These are phyloP conservation scores for Rynchops niger DNA, from an alignment of 2,113 vertebrate genomes.

Conservation along the genomic window DNA sequence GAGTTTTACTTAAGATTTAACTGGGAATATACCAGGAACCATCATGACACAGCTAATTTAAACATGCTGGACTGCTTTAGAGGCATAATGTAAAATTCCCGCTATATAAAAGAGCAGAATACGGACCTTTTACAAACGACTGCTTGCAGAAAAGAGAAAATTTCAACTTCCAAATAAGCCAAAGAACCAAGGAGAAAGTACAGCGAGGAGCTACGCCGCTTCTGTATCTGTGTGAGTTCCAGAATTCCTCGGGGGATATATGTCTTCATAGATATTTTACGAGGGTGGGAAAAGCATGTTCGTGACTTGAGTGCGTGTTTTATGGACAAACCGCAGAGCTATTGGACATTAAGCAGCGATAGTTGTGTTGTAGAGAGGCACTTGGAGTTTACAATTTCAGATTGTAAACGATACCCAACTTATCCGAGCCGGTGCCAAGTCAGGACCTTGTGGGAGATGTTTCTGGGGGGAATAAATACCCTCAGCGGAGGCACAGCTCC, in stretches of 20 bases:
- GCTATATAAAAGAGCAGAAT: background rate
- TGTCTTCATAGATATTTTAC: background rate
- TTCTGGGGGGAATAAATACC: background rate
- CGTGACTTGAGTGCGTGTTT: background rate
- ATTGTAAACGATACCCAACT: background rate
- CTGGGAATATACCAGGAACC: background rate
- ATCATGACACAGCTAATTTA: background rate
- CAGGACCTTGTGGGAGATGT: background rate
- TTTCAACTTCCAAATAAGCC: background rate
- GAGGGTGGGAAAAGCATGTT: background rate
- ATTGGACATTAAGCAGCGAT: background rate
- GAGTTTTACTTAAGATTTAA: background rate
- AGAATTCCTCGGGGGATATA: background rate
- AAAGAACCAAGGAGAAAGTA: background rate
- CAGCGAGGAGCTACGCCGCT: background rate
- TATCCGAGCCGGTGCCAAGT: background rate
- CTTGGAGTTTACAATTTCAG: background rate
- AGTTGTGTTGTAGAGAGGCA: background rate
- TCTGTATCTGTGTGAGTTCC: background rate
- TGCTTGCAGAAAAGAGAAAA: background rate
- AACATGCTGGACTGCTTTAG: background rate
- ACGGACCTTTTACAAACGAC: background rate
- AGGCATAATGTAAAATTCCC: background rate
- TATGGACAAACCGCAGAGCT: background rate
- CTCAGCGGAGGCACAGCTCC: background rate